Evolutionary conservation across 1,140 invertebrate genomes (phyloP), one percentile per base, ranked within the genome.

Genomic region (Drosophila mojavensis): DNA sequence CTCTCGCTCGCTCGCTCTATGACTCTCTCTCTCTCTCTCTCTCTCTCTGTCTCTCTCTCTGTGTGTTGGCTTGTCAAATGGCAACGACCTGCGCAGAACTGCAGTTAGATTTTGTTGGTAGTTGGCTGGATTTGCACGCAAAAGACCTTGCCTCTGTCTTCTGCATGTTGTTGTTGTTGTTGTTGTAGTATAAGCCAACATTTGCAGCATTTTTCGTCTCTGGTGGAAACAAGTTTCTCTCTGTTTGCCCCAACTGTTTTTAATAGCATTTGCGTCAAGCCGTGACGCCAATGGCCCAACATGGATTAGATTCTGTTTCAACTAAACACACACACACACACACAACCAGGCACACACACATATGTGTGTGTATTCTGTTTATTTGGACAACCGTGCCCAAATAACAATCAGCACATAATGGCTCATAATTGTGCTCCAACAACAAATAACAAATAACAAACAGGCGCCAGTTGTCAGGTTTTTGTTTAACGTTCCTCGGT

Each of bases 51-150:
- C 30, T 4, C 43, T 36, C 71, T 33, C 7, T 7, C 7, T 33
- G 0, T 33, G 56, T 68, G 7, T 20, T 17, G n/a, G 54, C 26
- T 60, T 30, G 56, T 65, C 79, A 81, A 79, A 81, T 89, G 73
- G 36, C 54, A 88, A 89, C 84, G 84, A 84, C 84, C 83, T 86
- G 83, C 80, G 84, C 84, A 84, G 80, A 89, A 80, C 84, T 88
- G 84, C 84, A 80, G 84, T 89, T 88, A 89, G 84, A 84, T 89
- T 89, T 88, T 55, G 61, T 50, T 61, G 63, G 48, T 50, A 41
- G 59, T 60, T 48, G 72, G 62, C 71, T 88, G 84, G 84, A 73
- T 50, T 83, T 83, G 80, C 84, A 88, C 80, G 84, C 84, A 89
- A 84, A 89, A 89, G 80, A 86, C 83, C 83, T 89, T 89, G 86